These are phyloP conservation scores for Erpornis zantholeuca DNA, from an alignment of 2,113 vertebrate species.

Conservation along the genomic window DNA sequence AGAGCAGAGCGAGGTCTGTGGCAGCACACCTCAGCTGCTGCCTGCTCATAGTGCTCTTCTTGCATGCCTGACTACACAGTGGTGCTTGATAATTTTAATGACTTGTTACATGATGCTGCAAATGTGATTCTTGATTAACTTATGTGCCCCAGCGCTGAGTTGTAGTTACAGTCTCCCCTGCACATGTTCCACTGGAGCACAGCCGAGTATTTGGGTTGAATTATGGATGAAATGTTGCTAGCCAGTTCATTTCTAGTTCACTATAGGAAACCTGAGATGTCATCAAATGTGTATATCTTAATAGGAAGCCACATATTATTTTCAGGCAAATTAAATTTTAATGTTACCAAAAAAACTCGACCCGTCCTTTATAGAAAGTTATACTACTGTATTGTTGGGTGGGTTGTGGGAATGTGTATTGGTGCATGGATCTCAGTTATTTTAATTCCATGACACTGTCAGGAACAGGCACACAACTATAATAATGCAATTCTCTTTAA, in stretches of 20 bases:
- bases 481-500: constrained; percentile 87
- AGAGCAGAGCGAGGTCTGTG: background rate
- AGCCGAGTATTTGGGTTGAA: background rate
- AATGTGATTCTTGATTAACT: background rate
- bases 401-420: constrained; percentile 58
- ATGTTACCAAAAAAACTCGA: background rate
- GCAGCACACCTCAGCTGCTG: background rate
- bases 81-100: background rate
- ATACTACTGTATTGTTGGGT: background rate
- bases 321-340: background rate
- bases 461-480: constrained; percentile 85
- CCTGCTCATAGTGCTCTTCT: background rate
- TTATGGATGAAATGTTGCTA: background rate
- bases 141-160: background rate
- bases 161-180: background rate
- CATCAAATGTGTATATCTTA: background rate
- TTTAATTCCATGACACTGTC: constrained; percentile 87
- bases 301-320: background rate
- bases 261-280: background rate
- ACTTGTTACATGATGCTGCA: background rate
- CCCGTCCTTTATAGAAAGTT: background rate
- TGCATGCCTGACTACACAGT: background rate
- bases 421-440: constrained; percentile 75
- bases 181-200: background rate
- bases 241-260: background rate